Evolutionary conservation across 2,113 vertebrate species (phyloP), one percentile per base, ranked within the genome.

Genomic region (Myrmophylax atrothorax): DNA sequence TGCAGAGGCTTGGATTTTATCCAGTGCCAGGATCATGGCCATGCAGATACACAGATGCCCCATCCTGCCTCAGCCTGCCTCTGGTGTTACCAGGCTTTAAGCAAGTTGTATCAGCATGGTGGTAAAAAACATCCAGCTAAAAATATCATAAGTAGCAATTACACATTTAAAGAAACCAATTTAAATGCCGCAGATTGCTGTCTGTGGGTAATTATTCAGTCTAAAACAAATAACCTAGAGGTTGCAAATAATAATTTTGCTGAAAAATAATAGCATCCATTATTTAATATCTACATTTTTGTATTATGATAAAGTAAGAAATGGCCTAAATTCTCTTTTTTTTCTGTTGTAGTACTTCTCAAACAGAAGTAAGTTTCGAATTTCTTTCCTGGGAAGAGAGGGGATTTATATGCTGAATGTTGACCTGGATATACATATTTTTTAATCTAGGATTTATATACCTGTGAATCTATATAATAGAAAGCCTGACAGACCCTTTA

Each of bases 401-500:
- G 59, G 44, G 87, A 92, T 93, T 96, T 86, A 47, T 94, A 89
- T 85, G 60, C 67, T 44, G 29, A 78, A 29, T 87, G 37, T 92
- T 92, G 87, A 94, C 79, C 89, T 96, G 67, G 60, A 56, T 95
- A 67, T 88, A 84, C 38, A 14, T 95, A 64, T 82, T 64, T 90
- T 93, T 93, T 62, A 72, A 53, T 77, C 53, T 81, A 50, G 82
- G 72, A 93, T 94, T 96, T 92, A 83, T 92, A 60, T 94, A 92
- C n/a, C 28, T 62, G 64, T 94, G 68, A 81, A 96, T 95, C 93
- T 93, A 50, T 92, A 72, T 96, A 90, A 93, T 86, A 81, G 80
- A 88, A 94, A 79, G 53, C 62, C 93, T 95, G 92, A 83, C 85
- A 96, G 77, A 94, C 67, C 46, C 67, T 88, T 96, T 95, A 92